phyloP scores from a whole-genome alignment of 2,888 invertebrate genomes.

The Liodrosophila aerea region DNA sequence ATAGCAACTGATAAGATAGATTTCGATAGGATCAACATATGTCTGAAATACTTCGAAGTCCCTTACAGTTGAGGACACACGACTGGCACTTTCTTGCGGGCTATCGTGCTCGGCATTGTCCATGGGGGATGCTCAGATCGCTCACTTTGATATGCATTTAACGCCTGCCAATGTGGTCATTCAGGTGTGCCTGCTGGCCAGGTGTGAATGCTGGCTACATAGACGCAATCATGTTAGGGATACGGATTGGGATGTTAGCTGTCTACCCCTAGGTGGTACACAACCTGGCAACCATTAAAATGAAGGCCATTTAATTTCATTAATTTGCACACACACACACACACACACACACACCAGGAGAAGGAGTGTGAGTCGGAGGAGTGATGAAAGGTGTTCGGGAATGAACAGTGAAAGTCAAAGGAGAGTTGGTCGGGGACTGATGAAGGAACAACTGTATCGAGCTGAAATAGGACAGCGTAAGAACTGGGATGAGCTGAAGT shows the following conservation, averaged over 20 bases:
- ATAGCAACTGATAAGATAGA: too few species aligned
- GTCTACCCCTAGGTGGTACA: slow-evolving; percentile 9
- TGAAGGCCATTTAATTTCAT: slow-evolving; percentile 71
- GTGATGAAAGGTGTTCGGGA: neutral
- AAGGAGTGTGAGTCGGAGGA: neutral
- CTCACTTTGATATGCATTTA: slow-evolving; percentile 23
- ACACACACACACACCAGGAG: slow-evolving; percentile 5
- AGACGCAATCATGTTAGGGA: neutral
- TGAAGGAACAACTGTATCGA: too few species aligned
- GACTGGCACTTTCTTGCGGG: too few species aligned
- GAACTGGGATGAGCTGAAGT: too few species aligned
- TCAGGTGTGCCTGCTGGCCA: slow-evolving; percentile 3
- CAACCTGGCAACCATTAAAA: slow-evolving; percentile 54
- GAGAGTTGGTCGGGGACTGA: too few species aligned
- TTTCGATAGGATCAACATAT: too few species aligned
- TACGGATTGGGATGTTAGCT: slow-evolving; percentile 4
- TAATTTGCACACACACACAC: slow-evolving; percentile 55
- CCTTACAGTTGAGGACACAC: too few species aligned
- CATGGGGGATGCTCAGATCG: slow-evolving; percentile 20
- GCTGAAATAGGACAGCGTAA: too few species aligned
- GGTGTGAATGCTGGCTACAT: too few species aligned
- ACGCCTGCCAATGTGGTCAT: slow-evolving; percentile 5
- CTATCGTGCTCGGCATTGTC: too few species aligned
- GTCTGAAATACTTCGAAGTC: too few species aligned
- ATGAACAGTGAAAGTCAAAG: neutral